Conservation (phyloP, 2,797 vertebrate species). For the Spatula clypeata region DNA sequence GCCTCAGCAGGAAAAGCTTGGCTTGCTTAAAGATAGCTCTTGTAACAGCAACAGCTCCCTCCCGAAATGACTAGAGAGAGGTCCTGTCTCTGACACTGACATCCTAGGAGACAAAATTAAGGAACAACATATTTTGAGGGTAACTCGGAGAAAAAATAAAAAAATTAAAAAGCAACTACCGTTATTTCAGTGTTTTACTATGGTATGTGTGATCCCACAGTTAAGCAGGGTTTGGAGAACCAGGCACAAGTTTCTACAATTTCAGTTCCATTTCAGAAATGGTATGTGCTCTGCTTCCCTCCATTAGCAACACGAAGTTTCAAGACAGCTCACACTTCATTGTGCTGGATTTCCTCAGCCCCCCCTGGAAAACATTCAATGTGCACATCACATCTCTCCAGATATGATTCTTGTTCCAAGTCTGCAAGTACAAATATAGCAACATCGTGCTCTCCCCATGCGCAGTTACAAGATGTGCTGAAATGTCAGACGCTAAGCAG, state of each 20-base stretch:
- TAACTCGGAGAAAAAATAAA: neutral
- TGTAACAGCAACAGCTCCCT: neutral
- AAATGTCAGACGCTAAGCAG: slow-evolving; percentile 21
- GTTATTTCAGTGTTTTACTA: neutral
- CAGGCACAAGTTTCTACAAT: neutral
- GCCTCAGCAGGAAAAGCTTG: neutral
- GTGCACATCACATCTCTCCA: neutral
- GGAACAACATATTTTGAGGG: neutral
- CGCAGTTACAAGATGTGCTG: slow-evolving; percentile 26
- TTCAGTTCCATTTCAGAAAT: neutral
- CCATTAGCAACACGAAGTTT: neutral
- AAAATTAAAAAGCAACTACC: no score
- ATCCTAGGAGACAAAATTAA: neutral
- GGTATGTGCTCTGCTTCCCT: fast-evolving
- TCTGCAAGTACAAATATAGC: slow-evolving; percentile 50
- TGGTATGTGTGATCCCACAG: neutral
- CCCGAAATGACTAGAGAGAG: neutral
- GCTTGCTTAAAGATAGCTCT: neutral
- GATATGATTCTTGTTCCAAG: slow-evolving; percentile 59
- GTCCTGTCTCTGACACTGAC: no score
- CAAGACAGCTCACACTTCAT: neutral
- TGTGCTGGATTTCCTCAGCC: neutral
- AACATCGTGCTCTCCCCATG: slow-evolving; percentile 48
- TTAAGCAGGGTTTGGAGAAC: neutral
- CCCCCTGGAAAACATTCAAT: slow-evolving; percentile 19